Base-by-base conservation (phyloP, 2,797 vertebrate genomes). In the Tokudaia muenninki region DNA sequence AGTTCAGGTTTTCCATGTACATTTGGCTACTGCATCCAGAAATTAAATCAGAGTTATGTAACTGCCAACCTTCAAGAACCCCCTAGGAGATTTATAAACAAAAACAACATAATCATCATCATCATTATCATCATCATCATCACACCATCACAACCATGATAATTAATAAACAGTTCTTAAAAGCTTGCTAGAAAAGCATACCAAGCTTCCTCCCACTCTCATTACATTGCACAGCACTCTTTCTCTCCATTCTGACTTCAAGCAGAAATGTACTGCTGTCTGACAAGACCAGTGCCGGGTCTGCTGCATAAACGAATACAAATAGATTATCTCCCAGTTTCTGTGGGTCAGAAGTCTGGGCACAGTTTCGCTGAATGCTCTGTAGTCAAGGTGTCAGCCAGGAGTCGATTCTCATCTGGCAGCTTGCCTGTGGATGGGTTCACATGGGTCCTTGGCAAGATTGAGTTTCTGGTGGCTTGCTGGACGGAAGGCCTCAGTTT, bases 121-220 rank as follows among this genome's bases (percentile, higher is more conserved):
- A 80, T 59, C 65, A 79, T 61, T 34, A 92, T 94, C 67, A 70
- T 29, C 55, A 70, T 86, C 78, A 67, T 79, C 63, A 63, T 67
- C 78, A 92, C 90, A 77, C 72, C 37, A 67, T 93, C 22, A 78
- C 65, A 61, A 80, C 70, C 26, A 92, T 94, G 57, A 94, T 63
- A 95, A 92, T 96, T 92, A 95, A 87, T 90, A 21, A 77, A 7
- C 65, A 83, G 44, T 61, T 82, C 91, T 93, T 94, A 70, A 90
- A 94, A 93, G 26, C 61, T 44, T 31, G 63, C 13, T 91, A 31
- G 52, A 29, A 70, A 90, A 91, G 77, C 50, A 91, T 2, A 65
- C 4, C 19, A 91, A 50, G 14, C 41, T 83, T 95, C 70, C 24
- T 70, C 74, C 78, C 75, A 4, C 63, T 79, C n/a, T 78, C 67